These are phyloP conservation scores for Stercorarius parasiticus DNA, from an alignment of 2,113 vertebrate species.

Conservation along the genomic window DNA sequence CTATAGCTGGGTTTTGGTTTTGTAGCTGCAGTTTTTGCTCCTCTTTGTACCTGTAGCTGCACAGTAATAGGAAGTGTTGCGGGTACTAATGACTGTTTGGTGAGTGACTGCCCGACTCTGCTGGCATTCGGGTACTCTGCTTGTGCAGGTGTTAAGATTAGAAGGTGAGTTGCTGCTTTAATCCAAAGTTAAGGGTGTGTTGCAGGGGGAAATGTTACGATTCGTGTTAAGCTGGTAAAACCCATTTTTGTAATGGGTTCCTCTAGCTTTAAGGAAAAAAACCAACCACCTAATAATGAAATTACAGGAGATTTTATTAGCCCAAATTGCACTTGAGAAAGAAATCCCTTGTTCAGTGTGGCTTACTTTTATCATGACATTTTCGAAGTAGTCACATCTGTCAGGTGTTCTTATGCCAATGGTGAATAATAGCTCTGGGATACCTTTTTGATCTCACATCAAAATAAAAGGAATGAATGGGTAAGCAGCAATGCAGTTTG, in stretches of 20 bases:
- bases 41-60: background rate
- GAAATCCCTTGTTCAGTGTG: background rate
- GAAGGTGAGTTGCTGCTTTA: background rate
- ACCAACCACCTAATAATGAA: background rate
- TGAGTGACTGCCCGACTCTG: background rate
- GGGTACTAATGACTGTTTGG: background rate
- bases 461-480: constrained; percentile 56
- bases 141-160: background rate
- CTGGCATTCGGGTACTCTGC: background rate
- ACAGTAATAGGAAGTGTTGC: background rate
- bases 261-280: background rate
- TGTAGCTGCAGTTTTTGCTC: background rate
- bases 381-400: background rate
- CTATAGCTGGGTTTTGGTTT: background rate
- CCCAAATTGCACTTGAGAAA: background rate
- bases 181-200: background rate
- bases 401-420: constrained; percentile 30
- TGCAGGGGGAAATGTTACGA: background rate
- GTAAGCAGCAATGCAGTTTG: constrained; percentile 60
- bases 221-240: background rate
- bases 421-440: constrained; percentile 55
- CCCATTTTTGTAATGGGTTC: background rate
- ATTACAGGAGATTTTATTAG: background rate
- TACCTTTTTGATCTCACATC: constrained; percentile 59
- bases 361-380: background rate